Evolutionary conservation across 2,888 invertebrate genomes (phyloP), one percentile per base, ranked within the genome.

Genomic region (Chydorus sphaericus): DNA sequence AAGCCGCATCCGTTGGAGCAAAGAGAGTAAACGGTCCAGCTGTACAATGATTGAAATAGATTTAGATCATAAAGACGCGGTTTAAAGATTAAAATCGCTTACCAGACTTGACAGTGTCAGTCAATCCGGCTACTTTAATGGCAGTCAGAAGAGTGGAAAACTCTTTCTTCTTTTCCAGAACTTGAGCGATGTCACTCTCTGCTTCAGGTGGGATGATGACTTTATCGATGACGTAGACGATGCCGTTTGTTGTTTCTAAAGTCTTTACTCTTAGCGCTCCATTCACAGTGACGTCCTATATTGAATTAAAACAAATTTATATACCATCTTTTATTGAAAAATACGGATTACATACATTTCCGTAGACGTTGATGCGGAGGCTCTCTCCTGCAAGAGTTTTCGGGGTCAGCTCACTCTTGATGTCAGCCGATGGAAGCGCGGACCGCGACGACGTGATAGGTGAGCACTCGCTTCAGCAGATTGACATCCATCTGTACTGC

Each of bases 211-310:
- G 44, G 23, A 44, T 14, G 4, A 59, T 37, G 33, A 59, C 59
- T 31, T 28, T 55, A 31, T 57, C 39, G 16, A 59, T 54, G 5
- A 59, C 54, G 33, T 57, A 48, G 37, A 57, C 50, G 30, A 70
- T 59, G 51, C 59, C 59, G 33, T 59, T 59, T 39, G 26, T 31
- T 10, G 59, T 55, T 26, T 16, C 29, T 16, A 59, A 44, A 23
- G 44, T 44, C 28, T 23, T 44, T 10, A 44, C 8, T 26, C 20
- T 44, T 10, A 44, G 44, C 26, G 44, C 44, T 44, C 44, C 44
- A 23, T 44, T 52, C 26, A 52, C 18, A 8, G 23, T 31, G 7
- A 23, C 37, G 7, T 16, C 33, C 33, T n/a, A n/a, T n/a, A n/a
- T n/a, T n/a, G n/a, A n/a, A n/a, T n/a, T n/a, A n/a, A n/a, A n/a